Percentiles rank a stretch among this genome's conserved stretches.
phyloP scores from a whole-genome alignment of 2,113 vertebrate genomes.

The Tupaia chinensis region DNA sequence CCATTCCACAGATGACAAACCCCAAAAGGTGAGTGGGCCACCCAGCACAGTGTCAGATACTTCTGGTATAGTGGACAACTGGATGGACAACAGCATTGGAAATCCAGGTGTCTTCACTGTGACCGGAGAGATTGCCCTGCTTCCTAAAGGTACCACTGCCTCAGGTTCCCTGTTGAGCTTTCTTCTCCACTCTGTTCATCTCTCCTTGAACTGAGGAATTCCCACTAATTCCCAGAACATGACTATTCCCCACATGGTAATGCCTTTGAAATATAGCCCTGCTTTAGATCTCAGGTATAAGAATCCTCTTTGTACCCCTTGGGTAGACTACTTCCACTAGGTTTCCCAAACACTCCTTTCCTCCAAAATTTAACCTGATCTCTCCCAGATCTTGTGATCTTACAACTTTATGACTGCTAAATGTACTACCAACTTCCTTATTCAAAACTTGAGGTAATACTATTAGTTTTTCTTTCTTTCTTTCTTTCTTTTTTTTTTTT shows the following conservation, averaged over 20 bases:
- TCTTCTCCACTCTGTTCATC: not conserved
- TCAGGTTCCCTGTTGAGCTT: not conserved
- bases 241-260: fast-evolving
- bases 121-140: not conserved
- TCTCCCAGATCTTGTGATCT: not conserved
- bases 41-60: not conserved
- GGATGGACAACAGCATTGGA: not conserved
- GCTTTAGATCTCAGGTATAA: no score
- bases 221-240: not conserved
- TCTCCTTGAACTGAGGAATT: not conserved
- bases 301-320: not conserved
- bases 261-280: not conserved
- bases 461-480: not conserved
- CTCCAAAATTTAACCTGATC: not conserved
- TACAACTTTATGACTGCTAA: not conserved
- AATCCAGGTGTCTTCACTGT: not conserved
- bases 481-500: not conserved
- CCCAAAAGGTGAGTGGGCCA: not conserved
- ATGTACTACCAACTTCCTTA: not conserved
- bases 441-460: not conserved
- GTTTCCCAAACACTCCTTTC: not conserved
- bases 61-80: not conserved
- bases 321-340: not conserved
- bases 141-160: not conserved
- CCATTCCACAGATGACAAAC: not conserved